Evolutionary conservation across 2,888 invertebrate species (phyloP), one percentile per base, ranked within the genome.

Genomic region (Athripsodes cinereus): DNA sequence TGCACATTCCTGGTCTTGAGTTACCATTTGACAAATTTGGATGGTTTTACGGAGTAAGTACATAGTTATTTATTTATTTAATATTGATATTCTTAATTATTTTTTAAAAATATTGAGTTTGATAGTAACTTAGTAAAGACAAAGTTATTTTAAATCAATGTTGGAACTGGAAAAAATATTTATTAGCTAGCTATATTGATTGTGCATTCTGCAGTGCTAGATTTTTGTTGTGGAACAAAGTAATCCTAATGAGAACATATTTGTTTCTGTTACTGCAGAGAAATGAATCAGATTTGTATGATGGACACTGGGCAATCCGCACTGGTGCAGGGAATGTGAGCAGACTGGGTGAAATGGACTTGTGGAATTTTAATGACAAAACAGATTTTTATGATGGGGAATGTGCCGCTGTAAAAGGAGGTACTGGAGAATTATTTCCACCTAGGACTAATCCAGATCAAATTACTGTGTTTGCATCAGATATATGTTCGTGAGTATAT

Each of bases 401-500:
- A 48, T 93, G 93, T 69, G 87, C 85, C 1, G 68, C 67, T 35
- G 83, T 92, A 2, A 78, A 79, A 64, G 92, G 92, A 16, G 86
- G 87, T 8, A 83, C 85, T 0, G 92, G 92, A 0, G 92, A 92
- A 72, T 73, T 91, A 20, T 92, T 89, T 82, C 89, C 91, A 20
- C 90, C 91, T 0, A 76, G 84, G 58, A 66, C 74, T 0, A 74
- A 81, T 0, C 80, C 81, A 51, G 72, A 80, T 8, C 76, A 78
- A 26, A 73, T 90, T 3, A 73, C 81, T 1, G 72, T 93, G 60
- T 93, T 90, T 72, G 81, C 86, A 0, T 76, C 88, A 0, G 92
- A 92, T 72, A 75, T 91, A 59, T 92, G 92, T 81, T 85, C 90
- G 83, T 89, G 68, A 74, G 81, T 81, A 8, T 35, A 20, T 20